A percentile compares a stretch with the other conserved stretches of the same genome.
Evolutionary conservation across 64 coral and sea anemone genomes (phyloP).

Genomic region (Montipora cactus): DNA sequence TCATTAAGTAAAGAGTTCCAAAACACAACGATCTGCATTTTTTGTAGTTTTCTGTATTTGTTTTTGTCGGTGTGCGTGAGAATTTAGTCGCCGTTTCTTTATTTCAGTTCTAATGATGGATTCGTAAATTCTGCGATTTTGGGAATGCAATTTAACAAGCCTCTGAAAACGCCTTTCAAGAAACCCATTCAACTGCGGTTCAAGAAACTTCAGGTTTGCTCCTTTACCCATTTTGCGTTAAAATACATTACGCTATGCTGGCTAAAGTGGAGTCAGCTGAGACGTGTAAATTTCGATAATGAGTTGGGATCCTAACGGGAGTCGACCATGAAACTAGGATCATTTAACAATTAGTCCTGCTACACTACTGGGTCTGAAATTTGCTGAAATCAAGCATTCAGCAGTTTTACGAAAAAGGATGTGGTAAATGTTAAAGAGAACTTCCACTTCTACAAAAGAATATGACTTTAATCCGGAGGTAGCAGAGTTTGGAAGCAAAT

Average conservation of each 20-base stretch:
- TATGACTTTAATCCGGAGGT: no score
- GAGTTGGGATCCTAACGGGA: no score
- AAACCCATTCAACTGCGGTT: slow-evolving; percentile 55
- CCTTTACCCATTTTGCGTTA: background rate
- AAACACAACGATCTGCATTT: background rate
- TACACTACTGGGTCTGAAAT: no score
- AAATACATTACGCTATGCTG: background rate
- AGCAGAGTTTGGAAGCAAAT: no score
- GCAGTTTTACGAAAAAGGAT: no score
- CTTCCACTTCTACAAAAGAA: no score
- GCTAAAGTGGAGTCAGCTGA: background rate
- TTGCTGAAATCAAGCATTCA: no score
- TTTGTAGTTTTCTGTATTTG: background rate
- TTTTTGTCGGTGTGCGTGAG: background rate
- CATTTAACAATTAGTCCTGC: no score
- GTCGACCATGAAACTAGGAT: no score
- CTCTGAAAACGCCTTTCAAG: background rate
- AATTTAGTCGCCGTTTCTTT: background rate
- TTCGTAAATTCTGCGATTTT: slow-evolving; percentile 55
- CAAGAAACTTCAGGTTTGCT: slow-evolving; percentile 44
- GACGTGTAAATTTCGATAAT: no score
- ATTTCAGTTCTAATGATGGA: background rate
- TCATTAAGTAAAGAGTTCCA: no score
- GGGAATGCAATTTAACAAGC: slow-evolving; percentile 54
- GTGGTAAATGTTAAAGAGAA: no score